Evolutionary conservation across 2,113 vertebrate genomes (phyloP), one percentile per base, ranked within the genome.

Genomic region (Melanerpes formicivorus): DNA sequence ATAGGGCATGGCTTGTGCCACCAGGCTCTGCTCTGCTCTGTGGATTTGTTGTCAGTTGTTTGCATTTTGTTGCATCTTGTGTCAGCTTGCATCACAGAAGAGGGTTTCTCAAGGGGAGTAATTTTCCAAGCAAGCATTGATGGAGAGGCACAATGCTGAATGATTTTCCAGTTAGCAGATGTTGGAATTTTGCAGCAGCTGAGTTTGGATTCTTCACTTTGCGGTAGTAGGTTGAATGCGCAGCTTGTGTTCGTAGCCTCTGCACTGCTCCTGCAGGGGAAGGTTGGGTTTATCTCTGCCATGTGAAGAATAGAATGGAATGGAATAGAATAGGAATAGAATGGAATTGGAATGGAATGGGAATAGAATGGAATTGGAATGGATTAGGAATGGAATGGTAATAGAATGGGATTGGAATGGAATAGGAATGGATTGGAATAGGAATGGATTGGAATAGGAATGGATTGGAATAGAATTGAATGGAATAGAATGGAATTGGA

Each of bases 21-120:
- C 90, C 93, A 93, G 78, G 52, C 84, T 93, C 78, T 87, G 84
- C 60, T 87, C 32, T 87, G 2, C 46, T 90, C 59, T 81, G 48
- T 93, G 75, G 59, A 87, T 94, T 90, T 88, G 71, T 95, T 92
- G 90, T 93, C 91, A 91, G 91, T 93, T 96, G 90, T 95, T 90
- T 95, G 67, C 32, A 4, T 87, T 81, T 52, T 77, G 56, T 74
- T 90, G 10, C 44, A 62, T 92, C 60, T 95, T 76, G 30, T 87
- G 87, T 76, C 86, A 90, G 78, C 81, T 80, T 11, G 70, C 84
- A 73, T 73, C 63, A 76, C 22, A 88, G 46, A 69, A 34, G 0
- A 74, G 30, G 7, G 14, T 75, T 92, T 90, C 60, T 93, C 64
- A 58, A 63, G 69, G 46, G 21, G 18, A 74, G 82, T 90, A 7